Base-by-base conservation (phyloP, 1,140 invertebrate species). In the Drosophila bocki region DNA sequence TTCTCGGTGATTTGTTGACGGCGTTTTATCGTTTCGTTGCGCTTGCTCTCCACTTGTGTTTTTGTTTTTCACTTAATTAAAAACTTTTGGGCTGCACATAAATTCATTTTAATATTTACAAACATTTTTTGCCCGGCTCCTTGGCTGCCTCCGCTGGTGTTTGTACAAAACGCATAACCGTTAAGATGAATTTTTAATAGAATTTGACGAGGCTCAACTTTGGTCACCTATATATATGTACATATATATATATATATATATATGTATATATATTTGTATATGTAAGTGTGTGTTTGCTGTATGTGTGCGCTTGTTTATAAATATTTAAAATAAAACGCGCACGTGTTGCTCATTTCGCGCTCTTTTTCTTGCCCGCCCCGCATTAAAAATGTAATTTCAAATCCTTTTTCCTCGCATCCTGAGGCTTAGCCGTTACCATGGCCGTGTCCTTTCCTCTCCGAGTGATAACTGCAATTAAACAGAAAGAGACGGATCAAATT, bases 61-160 rank as follows among this genome's bases (percentile, higher is more conserved):
- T 82, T 79, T 77, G 70, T 78, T 80, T 88, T 90, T 88, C 81
- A 90, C 84, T 87, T 87, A 87, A 87, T 87, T 87, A 87, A 87
- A 87, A 87, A 87, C 84, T 87, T 88, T 83, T 78, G 47, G 69
- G 77, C 72, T 75, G 84, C 84, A 88, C 83, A 88, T 88, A 87
- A 87, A 87, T 87, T 87, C 84, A 87, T 87, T 87, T 87, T 83
- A 87, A 87, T 84, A 87, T 88, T 88, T 84, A 90, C 84, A 88
- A 84, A 88, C 84, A 84, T 80, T 78, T 84, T 84, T 75, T 62
- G 37, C 65, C 22, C 60, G 33, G 67, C 47, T 75, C 48, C 58
- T 76, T 54, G 59, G 48, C 57, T 69, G 53, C 44, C 48, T 15
- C 29, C 45, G 48, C 47, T 44, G 58, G 45, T 83, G 71, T 83